Conservation (phyloP, 2,797 vertebrate species). For the Sarcophilus harrisii region DNA sequence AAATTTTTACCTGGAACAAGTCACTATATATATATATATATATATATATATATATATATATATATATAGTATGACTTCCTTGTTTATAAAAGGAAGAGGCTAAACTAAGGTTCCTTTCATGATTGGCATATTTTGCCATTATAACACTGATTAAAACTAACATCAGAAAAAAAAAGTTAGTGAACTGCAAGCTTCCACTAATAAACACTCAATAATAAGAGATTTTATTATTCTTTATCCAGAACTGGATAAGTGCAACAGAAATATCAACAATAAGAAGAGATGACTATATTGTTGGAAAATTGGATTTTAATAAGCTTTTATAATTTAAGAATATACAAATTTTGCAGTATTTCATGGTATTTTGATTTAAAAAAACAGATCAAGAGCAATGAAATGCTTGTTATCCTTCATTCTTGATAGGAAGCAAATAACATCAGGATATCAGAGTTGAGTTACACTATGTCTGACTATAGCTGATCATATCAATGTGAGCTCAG, state of each 20-base stretch:
- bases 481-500: too few relatives aligned
- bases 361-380: not conserved
- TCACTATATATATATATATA: not conserved
- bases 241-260: not conserved
- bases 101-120: not conserved
- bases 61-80: not conserved
- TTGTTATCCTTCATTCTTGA: too few relatives aligned
- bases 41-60: accelerated
- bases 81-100: not conserved
- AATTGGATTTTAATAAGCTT: not conserved
- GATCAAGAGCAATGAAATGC: not conserved
- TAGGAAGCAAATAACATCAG: too few relatives aligned
- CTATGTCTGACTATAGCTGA: too few relatives aligned
- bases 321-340: not conserved
- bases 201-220: not conserved
- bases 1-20: not conserved
- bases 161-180: not conserved
- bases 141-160: not conserved
- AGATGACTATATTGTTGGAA: not conserved
- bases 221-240: not conserved
- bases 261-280: not conserved
- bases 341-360: not conserved
- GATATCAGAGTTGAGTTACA: too few relatives aligned
- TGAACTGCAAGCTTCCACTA: not conserved
- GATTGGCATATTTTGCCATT: not conserved